Evolutionary conservation across 2,797 vertebrate species (phyloP), one percentile per base, ranked within the genome.

Genomic region (Sebastes flavidus): DNA sequence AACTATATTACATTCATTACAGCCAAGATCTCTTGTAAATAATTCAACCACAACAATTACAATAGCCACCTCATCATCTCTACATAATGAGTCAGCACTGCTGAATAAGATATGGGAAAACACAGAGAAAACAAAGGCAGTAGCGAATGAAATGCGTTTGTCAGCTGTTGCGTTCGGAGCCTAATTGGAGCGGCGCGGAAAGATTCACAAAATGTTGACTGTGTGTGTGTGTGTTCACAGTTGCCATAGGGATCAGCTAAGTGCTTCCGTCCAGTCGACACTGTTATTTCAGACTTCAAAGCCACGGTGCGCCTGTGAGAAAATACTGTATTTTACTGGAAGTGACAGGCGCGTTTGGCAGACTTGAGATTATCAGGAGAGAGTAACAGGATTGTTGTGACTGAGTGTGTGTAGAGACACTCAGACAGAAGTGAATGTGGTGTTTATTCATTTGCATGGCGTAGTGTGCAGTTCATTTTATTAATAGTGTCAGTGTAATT

Each of bases 191-290:
- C 34, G 14, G 12, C 5, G 71, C 29, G 62, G 58, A 81, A 22
- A 74, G 70, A 72, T 76, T 87, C 58, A 55, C 65, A 69, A 70
- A 49, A 75, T 61, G 72, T 29, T 66, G 65, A 18, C 34, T 56
- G 14, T 16, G 38, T 42, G 38, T 42, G 29, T 63, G 24, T 59
- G 4, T 75, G 61, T 70, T 79, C 61, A 75, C 82, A 79, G 83
- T 90, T 90, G 84, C 89, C 70, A 85, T 82, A 84, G 84, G 74
- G 91, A 89, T 91, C 81, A 69, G 22, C 63, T 54, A 66, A 73
- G 65, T 61, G 65, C 72, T 66, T 66, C 52, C 25, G 72, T 80
- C 74, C 71, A 38, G 83, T 77, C 66, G 63, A 77, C 58, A n/a
- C 56, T 71, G 68, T 86, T 78, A 70, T 84, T 65, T 72, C 16